phyloP scores from a whole-genome alignment of 2,888 invertebrate species.

The Protodeltote pygarga region DNA sequence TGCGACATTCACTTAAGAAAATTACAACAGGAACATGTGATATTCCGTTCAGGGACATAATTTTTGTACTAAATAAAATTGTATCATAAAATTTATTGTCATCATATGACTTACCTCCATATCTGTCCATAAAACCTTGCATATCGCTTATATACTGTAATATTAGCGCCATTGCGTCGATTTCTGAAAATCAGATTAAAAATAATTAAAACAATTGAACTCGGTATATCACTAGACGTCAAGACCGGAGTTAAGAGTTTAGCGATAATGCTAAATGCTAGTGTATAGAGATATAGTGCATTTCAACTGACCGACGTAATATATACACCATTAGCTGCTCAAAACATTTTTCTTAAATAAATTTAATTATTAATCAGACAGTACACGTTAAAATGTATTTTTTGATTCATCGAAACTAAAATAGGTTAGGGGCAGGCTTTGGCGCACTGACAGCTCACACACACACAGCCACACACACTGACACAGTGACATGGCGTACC shows the following conservation, averaged over 20 bases:
- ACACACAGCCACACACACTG: too few relatives aligned
- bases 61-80: constrained; percentile 1
- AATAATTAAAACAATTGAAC: constrained; percentile 53
- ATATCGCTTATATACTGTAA: constrained; percentile 92
- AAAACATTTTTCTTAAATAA: constrained; percentile 24
- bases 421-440: constrained; percentile 55
- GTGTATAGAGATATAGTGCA: constrained; percentile 8
- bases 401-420: constrained; percentile 33
- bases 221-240: constrained; percentile 35
- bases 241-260: constrained; percentile 35
- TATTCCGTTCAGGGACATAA: constrained; percentile 5
- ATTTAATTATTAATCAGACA: constrained; percentile 15
- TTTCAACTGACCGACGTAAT: constrained; percentile 19
- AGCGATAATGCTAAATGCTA: constrained; percentile 13
- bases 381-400: constrained; percentile 25
- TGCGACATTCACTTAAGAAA: neutral
- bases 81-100: neutral
- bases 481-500: too few relatives aligned
- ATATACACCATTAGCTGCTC: constrained; percentile 16
- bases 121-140: constrained; percentile 93
- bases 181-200: constrained; percentile 78
- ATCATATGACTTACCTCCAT: constrained; percentile 90
- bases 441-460: constrained; percentile 48
- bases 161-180: constrained; percentile 91
- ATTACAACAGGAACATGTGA: constrained; percentile 3